These are phyloP conservation scores for Tiliacea aurago DNA, from an alignment of 2,888 invertebrate genomes.

Conservation along the genomic window DNA sequence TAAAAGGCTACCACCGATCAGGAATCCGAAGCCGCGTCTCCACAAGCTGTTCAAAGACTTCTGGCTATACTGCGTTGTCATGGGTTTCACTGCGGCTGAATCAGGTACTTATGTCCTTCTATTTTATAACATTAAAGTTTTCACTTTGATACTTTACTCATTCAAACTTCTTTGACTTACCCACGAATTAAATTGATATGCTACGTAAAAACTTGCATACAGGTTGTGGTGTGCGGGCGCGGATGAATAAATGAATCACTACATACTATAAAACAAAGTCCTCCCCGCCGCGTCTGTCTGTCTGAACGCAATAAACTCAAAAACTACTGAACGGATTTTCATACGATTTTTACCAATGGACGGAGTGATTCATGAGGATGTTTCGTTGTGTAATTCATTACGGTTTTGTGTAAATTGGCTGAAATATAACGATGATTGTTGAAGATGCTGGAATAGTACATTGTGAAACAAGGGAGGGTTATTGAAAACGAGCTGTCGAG, in stretches of 20 bases:
- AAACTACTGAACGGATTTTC: no score
- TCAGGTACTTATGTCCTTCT: slow-evolving; percentile 86
- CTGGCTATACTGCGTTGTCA: slow-evolving; percentile 99
- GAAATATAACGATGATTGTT: no score
- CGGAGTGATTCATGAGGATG: no score
- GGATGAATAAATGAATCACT: slow-evolving; percentile 4
- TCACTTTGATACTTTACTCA: slow-evolving; percentile 41
- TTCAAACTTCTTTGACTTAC: slow-evolving; percentile 55
- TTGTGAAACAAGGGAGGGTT: no score
- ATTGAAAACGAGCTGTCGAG: no score
- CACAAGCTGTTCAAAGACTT: slow-evolving; percentile 99
- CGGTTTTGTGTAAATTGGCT: no score
- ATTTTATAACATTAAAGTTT: slow-evolving; percentile 1
- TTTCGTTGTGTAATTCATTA: no score
- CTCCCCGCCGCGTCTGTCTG: no score
- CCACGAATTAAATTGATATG: slow-evolving; percentile 63
- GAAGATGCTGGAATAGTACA: no score
- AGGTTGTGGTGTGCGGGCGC: slow-evolving; percentile 31
- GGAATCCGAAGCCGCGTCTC: slow-evolving; percentile 96
- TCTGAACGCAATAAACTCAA: no score
- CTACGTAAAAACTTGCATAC: slow-evolving; percentile 32
- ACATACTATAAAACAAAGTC: no score
- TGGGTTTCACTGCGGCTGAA: slow-evolving; percentile 98
- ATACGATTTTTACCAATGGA: no score
- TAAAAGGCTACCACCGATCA: slow-evolving; percentile 96